These are phyloP conservation scores for Catalaphyllia jardinei DNA, from an alignment of 64 coral and sea anemone genomes.

Conservation along the genomic window DNA sequence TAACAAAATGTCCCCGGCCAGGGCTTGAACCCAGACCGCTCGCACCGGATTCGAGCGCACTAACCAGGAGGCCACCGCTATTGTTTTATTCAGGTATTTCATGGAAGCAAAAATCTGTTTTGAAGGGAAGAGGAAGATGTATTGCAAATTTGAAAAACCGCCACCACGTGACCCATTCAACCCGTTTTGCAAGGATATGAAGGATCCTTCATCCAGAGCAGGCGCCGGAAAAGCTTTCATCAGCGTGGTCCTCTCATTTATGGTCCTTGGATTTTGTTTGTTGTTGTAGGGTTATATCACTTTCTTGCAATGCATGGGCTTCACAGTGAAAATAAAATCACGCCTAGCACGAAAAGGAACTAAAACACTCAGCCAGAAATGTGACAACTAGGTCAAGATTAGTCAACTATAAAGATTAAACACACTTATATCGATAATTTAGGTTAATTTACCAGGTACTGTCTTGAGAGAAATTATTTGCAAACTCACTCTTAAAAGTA, in stretches of 20 bases:
- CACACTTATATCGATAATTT: no score
- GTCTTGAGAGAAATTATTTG: no score
- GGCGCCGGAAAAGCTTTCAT: neutral
- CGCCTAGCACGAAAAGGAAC: neutral
- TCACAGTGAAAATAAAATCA: neutral
- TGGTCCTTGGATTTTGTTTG: neutral
- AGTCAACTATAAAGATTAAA: no score
- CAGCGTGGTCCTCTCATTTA: neutral
- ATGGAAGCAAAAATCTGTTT: conserved; percentile 1
- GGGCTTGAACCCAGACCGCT: no score
- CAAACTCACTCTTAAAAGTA: no score
- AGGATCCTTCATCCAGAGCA: neutral
- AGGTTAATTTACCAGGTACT: no score
- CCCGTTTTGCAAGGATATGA: neutral
- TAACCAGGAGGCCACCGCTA: no score
- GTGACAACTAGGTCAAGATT: no score
- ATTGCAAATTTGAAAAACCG: neutral
- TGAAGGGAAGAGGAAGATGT: neutral
- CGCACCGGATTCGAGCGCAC: no score
- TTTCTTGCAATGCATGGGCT: neutral
- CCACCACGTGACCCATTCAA: conserved; percentile 10
- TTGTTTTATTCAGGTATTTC: neutral
- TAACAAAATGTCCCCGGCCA: no score
- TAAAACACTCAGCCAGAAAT: no score
- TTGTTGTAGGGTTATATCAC: neutral